These are phyloP conservation scores for Meandrina meandrites DNA, from an alignment of 92 coral and sea anemone species.

Conservation along the genomic window DNA sequence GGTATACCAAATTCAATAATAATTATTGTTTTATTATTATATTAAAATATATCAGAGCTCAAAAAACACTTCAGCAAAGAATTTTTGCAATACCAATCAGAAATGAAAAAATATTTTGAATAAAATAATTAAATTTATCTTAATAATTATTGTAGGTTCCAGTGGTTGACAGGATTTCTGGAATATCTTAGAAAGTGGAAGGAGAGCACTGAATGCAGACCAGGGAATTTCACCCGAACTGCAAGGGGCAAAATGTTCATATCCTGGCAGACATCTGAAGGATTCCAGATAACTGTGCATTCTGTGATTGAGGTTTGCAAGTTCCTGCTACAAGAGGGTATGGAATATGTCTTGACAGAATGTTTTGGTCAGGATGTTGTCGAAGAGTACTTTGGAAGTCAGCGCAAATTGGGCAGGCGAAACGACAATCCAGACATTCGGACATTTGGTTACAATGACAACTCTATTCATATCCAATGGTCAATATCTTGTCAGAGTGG, in stretches of 20 bases:
- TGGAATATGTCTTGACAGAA: constrained; percentile 65
- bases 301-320: constrained; percentile 47
- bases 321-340: constrained; percentile 62
- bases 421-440: constrained; percentile 57
- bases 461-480: constrained; percentile 52
- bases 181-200: constrained; percentile 57
- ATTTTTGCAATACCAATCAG: too few species aligned
- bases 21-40: too few species aligned
- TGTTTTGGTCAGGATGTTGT: constrained; percentile 58
- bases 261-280: constrained; percentile 65
- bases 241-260: constrained; percentile 57
- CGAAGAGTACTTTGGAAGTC: constrained; percentile 66
- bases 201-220: constrained; percentile 36
- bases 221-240: constrained; percentile 50
- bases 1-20: too few species aligned
- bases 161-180: constrained; percentile 40
- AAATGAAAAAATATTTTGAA: too few species aligned
- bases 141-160: constrained; percentile 49
- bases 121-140: too few species aligned
- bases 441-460: constrained; percentile 58
- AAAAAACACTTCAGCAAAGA: too few species aligned
- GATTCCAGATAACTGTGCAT: constrained; percentile 58
- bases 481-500: constrained; percentile 56
- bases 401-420: constrained; percentile 51
- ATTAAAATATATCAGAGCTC: too few species aligned